phyloP scores from a whole-genome alignment of 2,797 vertebrate genomes.

The Hafferia zeledoni region DNA sequence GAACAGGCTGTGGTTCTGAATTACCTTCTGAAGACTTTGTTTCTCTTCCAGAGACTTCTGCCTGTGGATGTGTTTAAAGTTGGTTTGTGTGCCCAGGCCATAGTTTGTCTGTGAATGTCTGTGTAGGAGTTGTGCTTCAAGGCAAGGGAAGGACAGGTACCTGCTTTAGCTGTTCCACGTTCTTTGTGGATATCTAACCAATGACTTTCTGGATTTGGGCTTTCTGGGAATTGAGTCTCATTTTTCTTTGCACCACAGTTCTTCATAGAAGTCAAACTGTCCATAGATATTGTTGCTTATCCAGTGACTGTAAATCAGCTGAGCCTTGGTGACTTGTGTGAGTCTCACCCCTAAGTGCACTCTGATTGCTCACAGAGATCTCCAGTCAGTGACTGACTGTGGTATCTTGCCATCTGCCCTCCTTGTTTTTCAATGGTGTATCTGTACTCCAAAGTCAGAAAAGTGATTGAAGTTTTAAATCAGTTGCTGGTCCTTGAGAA shows the following conservation, averaged over 20 bases:
- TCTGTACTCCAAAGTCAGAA: neutral
- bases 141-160: neutral
- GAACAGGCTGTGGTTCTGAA: neutral
- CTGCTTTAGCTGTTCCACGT: neutral
- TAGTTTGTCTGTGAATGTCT: neutral
- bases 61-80: neutral
- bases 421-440: neutral
- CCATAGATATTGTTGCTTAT: neutral
- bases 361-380: neutral
- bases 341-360: neutral
- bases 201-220: neutral
- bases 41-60: neutral
- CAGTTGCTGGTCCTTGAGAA: neutral
- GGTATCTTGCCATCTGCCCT: neutral
- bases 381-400: neutral
- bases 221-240: neutral
- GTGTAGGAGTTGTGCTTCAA: neutral
- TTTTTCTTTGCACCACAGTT: neutral
- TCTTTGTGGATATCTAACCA: neutral
- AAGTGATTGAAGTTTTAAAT: neutral
- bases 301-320: neutral
- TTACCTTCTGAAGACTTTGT: neutral
- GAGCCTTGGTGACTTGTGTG: neutral
- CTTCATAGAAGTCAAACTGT: neutral
- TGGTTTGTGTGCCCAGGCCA: neutral